Evolutionary conservation across 2,888 invertebrate species (phyloP).

Genomic region (Stenodema calcarata): DNA sequence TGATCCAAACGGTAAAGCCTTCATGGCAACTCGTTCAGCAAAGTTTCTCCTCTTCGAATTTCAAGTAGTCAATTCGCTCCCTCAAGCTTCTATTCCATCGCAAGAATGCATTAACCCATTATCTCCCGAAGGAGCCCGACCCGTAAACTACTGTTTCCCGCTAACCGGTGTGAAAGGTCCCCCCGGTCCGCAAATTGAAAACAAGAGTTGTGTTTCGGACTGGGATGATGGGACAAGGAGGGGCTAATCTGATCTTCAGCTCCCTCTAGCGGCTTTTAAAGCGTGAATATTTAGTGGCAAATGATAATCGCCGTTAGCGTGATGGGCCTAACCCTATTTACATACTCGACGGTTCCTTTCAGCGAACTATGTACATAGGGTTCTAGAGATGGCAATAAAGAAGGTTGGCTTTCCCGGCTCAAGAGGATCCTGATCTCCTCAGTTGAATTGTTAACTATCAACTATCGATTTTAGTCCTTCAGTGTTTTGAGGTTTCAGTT

Average conservation of each 20-base stretch:
- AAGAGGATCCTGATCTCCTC: neutral
- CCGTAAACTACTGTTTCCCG: neutral
- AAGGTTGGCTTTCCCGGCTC: neutral
- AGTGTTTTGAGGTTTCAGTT: too few species aligned
- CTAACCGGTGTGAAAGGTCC: neutral
- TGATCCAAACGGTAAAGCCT: too few species aligned
- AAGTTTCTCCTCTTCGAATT: too few species aligned
- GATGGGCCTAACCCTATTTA: neutral
- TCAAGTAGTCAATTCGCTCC: too few species aligned
- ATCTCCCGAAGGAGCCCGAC: neutral
- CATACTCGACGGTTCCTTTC: neutral
- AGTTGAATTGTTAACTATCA: too few species aligned
- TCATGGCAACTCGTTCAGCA: too few species aligned
- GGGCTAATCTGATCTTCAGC: conserved; percentile 5
- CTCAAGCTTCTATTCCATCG: too few species aligned
- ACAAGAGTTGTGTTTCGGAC: neutral
- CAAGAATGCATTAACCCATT: too few species aligned
- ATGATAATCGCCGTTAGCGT: conserved; percentile 7
- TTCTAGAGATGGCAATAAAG: neutral
- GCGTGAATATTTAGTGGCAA: conserved; percentile 26
- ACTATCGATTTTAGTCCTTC: too few species aligned
- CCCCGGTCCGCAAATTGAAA: neutral
- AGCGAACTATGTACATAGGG: neutral
- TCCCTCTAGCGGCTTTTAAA: conserved; percentile 19
- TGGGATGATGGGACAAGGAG: neutral